phyloP scores from a whole-genome alignment of 2,113 vertebrate genomes.

The Pelmatolapia mariae region DNA sequence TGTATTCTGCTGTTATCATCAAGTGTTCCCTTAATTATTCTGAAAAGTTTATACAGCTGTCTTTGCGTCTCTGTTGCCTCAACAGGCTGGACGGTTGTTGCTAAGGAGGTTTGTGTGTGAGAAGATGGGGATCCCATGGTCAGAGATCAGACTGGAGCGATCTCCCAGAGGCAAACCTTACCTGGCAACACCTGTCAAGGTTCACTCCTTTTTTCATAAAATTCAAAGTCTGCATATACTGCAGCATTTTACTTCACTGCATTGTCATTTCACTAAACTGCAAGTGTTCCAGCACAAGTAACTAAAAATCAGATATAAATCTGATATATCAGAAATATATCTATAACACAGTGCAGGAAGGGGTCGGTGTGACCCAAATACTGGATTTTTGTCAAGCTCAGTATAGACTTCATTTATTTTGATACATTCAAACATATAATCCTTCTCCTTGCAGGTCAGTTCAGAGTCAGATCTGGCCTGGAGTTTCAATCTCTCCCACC shows the following conservation, averaged over 20 bases:
- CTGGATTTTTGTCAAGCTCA: neutral
- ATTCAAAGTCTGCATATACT: neutral
- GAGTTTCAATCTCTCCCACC: conserved; percentile 94
- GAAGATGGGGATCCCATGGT: conserved; percentile 84
- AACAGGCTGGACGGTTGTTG: conserved; percentile 87
- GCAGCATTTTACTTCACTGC: neutral
- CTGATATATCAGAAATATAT: neutral
- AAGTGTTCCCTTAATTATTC: neutral
- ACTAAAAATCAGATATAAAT: neutral
- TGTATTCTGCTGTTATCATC: neutral
- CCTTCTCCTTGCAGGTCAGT: neutral
- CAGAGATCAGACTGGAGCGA: conserved; percentile 81
- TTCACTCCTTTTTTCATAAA: neutral
- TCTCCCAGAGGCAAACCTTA: conserved; percentile 90
- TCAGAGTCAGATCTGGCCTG: conserved; percentile 54
- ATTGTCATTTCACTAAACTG: neutral
- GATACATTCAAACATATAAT: neutral
- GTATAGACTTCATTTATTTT: neutral
- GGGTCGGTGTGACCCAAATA: neutral
- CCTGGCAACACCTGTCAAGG: conserved; percentile 69
- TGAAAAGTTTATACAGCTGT: neutral
- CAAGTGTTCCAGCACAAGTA: neutral
- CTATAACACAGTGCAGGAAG: neutral
- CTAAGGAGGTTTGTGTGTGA: conserved; percentile 89
- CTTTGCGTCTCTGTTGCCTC: neutral